A percentile compares a stretch with the other conserved stretches of the same genome.
phyloP scores from a whole-genome alignment of 1,140 invertebrate genomes.

The Acromyrmex echinatior region DNA sequence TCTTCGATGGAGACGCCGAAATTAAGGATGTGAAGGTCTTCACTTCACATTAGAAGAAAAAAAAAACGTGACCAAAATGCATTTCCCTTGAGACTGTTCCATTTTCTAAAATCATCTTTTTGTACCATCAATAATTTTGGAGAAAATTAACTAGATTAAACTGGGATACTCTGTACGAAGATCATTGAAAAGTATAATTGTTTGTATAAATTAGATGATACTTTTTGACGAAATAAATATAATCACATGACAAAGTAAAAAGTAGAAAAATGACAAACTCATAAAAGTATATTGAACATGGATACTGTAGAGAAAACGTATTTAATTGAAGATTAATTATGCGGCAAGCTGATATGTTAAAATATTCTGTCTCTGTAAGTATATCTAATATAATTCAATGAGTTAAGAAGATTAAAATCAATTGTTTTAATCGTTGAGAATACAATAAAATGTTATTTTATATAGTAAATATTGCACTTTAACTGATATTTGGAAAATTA shows the following conservation, averaged over 20 bases:
- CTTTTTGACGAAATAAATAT: neutral
- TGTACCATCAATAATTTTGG: too few relatives aligned
- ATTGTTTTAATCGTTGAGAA: neutral
- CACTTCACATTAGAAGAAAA: too few relatives aligned
- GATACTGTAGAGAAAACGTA: neutral
- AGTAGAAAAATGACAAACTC: neutral
- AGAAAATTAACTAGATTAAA: too few relatives aligned
- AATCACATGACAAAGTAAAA: neutral
- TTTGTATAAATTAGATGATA: slow-evolving; percentile 4
- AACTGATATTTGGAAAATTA: slow-evolving; percentile 4
- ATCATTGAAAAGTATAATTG: slow-evolving; percentile 22
- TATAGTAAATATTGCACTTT: slow-evolving; percentile 29
- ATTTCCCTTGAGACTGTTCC: too few relatives aligned
- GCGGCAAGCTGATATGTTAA: slow-evolving; percentile 8
- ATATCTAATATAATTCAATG: neutral
- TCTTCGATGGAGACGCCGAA: too few relatives aligned
- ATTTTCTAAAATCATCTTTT: too few relatives aligned
- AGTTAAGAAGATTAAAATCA: slow-evolving; percentile 19
- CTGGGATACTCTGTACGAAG: neutral
- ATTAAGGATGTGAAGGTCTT: too few relatives aligned
- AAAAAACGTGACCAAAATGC: too few relatives aligned
- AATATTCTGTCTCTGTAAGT: neutral
- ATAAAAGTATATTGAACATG: neutral
- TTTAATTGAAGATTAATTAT: slow-evolving; percentile 52
- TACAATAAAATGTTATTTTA: slow-evolving; percentile 21